These are phyloP conservation scores for Bruchidius siliquastri DNA, from an alignment of 2,888 invertebrate genomes.

Conservation along the genomic window DNA sequence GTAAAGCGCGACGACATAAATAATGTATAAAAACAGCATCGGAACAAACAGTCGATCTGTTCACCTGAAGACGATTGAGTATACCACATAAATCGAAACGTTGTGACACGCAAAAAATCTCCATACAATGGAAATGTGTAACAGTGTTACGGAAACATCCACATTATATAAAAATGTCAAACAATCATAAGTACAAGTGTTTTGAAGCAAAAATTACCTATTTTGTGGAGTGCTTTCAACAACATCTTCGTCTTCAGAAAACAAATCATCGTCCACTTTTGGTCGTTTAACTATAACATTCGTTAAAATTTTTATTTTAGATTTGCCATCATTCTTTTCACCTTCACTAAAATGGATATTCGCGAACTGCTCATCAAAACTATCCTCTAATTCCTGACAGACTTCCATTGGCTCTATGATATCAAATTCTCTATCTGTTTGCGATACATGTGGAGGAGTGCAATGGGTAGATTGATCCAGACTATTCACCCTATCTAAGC, in stretches of 20 bases:
- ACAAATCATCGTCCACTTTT: slow-evolving; percentile 18
- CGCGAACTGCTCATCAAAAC: slow-evolving; percentile 12
- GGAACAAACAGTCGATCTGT: too few relatives aligned
- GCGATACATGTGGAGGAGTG: neutral
- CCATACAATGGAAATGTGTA: too few relatives aligned
- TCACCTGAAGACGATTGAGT: too few relatives aligned
- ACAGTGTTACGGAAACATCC: too few relatives aligned
- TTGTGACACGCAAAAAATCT: too few relatives aligned
- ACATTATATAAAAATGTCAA: too few relatives aligned
- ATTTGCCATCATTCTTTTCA: neutral
- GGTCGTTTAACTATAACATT: neutral
- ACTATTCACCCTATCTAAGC: neutral
- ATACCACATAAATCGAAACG: too few relatives aligned
- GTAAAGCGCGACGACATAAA: too few relatives aligned
- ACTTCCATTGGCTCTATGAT: neutral
- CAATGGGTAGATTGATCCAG: neutral
- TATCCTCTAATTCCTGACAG: slow-evolving; percentile 15
- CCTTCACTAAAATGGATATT: slow-evolving; percentile 10
- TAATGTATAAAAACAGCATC: too few relatives aligned
- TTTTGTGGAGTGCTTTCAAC: slow-evolving; percentile 38
- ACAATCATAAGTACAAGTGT: too few relatives aligned
- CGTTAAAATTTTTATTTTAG: slow-evolving; percentile 1
- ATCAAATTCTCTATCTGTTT: neutral
- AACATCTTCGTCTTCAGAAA: slow-evolving; percentile 33
- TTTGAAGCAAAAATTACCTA: neutral